These are phyloP conservation scores for Microctonus aethiopoides DNA, from an alignment of 2,888 invertebrate species.

Conservation along the genomic window DNA sequence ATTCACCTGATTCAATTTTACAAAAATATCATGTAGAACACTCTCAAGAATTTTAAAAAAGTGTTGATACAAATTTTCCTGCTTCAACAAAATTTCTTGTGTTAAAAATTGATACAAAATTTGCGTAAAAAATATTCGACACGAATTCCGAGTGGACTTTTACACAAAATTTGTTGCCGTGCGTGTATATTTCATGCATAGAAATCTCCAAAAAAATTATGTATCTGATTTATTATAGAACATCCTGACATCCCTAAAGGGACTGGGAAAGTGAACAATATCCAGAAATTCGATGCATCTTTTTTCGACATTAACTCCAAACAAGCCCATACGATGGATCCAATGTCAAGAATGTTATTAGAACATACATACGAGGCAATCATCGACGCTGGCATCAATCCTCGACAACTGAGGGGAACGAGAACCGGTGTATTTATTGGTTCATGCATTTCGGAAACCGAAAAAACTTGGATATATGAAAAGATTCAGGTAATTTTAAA, in stretches of 20 bases:
- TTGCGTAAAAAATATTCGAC: too few species aligned
- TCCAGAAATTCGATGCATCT: conserved; percentile 75
- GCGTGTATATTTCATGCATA: too few species aligned
- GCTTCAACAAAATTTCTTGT: too few species aligned
- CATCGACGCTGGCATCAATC: conserved; percentile 71
- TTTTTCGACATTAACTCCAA: conserved; percentile 71
- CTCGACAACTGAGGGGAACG: conserved; percentile 73
- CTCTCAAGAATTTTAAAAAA: too few species aligned
- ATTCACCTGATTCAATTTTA: too few species aligned
- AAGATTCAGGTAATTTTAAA: conserved; percentile 75
- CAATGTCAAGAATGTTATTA: conserved; percentile 72
- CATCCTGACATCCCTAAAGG: conserved; percentile 80
- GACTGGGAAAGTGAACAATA: conserved; percentile 77
- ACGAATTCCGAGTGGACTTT: too few species aligned
- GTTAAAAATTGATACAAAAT: too few species aligned
- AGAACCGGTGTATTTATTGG: conserved; percentile 82
- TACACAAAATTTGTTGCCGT: too few species aligned
- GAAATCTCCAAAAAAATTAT: too few species aligned
- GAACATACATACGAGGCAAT: conserved; percentile 74
- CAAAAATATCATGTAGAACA: too few species aligned
- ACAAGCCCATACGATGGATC: conserved; percentile 72
- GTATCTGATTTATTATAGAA: too few species aligned
- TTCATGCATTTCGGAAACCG: conserved; percentile 78
- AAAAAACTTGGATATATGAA: conserved; percentile 78
- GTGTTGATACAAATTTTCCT: too few species aligned